Evolutionary conservation across 2,888 invertebrate genomes (phyloP).

Genomic region (Cheilosia variabilis): DNA sequence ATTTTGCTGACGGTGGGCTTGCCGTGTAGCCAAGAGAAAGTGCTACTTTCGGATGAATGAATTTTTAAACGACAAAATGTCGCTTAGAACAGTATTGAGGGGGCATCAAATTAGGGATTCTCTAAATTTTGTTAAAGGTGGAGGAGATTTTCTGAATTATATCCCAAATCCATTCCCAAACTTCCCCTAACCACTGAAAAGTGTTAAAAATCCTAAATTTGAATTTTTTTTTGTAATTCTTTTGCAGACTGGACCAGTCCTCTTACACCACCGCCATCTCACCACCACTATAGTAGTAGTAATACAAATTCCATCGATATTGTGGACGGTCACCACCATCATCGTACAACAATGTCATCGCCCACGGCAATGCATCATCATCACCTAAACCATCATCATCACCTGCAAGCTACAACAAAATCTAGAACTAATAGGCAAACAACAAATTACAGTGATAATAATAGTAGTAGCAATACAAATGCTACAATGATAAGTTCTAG

Average conservation of each 20-base stretch:
- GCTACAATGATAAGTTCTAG: slow-evolving; percentile 56
- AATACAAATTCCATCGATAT: slow-evolving; percentile 78
- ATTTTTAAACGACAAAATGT: slow-evolving; percentile 49
- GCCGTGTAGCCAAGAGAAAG: not conserved
- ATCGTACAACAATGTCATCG: slow-evolving; percentile 72
- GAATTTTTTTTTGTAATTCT: slow-evolving; percentile 37
- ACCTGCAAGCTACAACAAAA: slow-evolving; percentile 78
- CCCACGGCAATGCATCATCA: slow-evolving; percentile 76
- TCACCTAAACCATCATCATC: slow-evolving; percentile 79
- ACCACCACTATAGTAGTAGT: slow-evolving; percentile 74
- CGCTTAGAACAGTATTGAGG: slow-evolving; percentile 12
- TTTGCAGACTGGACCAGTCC: slow-evolving; percentile 83
- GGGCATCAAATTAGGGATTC: slow-evolving; percentile 27
- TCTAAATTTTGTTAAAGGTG: not conserved
- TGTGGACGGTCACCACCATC: slow-evolving; percentile 80
- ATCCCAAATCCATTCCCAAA: not conserved
- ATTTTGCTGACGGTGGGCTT: slow-evolving; percentile 15
- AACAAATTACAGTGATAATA: slow-evolving; percentile 72
- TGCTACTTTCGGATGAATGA: slow-evolving; percentile 61
- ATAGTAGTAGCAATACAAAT: slow-evolving; percentile 65
- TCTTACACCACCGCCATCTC: slow-evolving; percentile 81
- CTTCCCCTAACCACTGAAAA: not conserved
- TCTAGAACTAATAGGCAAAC: slow-evolving; percentile 74
- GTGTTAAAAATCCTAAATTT: not conserved
- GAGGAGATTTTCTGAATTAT: not conserved